These are phyloP conservation scores for Tragelaphus scriptus DNA, from an alignment of 2,113 vertebrate species.

Conservation along the genomic window DNA sequence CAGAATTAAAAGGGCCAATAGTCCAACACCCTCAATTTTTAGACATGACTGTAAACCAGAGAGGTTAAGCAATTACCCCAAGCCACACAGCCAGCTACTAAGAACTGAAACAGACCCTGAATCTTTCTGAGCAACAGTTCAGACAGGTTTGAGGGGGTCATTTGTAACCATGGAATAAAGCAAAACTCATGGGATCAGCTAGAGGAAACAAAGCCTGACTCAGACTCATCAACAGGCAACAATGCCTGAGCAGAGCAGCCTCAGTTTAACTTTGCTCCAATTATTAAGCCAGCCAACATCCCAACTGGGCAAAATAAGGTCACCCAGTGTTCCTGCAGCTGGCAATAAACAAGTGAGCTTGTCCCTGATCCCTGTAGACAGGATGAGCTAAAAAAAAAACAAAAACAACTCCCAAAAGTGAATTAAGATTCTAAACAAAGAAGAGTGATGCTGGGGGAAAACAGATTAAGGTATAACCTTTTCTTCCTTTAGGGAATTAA, in stretches of 20 bases:
- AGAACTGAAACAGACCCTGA: background rate
- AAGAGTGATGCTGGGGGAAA: background rate
- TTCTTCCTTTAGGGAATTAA: background rate
- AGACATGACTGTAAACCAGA: background rate
- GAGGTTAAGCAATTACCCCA: background rate
- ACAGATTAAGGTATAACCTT: background rate
- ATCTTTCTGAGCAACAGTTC: background rate
- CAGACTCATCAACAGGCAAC: background rate
- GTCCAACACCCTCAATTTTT: background rate
- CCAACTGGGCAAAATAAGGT: background rate
- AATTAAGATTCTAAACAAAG: slow-evolving; percentile 17
- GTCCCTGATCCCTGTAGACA: background rate
- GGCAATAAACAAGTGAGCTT: background rate
- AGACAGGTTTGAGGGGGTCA: background rate
- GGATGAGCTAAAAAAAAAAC: background rate
- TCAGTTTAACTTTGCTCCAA: background rate
- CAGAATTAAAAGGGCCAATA: background rate
- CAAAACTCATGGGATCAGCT: background rate
- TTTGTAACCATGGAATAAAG: background rate
- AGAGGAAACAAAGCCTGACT: background rate
- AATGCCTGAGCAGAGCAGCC: background rate
- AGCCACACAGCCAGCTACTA: background rate
- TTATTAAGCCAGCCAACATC: slow-evolving; percentile 4
- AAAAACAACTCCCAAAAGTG: background rate
- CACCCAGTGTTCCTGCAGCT: background rate